phyloP scores from a whole-genome alignment of 1,140 invertebrate species.

The Tetraneura akinire region DNA sequence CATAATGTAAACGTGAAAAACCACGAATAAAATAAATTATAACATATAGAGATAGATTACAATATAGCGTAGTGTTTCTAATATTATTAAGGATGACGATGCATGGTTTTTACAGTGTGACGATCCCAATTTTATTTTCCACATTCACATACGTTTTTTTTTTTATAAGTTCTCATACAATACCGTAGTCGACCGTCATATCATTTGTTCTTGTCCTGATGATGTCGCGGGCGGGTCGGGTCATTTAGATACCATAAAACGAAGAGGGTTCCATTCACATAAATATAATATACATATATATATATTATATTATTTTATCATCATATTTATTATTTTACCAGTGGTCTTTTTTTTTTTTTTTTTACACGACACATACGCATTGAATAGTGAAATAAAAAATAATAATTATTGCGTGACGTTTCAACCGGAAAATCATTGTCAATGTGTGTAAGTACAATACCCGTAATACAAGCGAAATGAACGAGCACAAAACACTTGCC shows the following conservation, averaged over 20 bases:
- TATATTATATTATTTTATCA: no score
- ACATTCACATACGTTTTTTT: not conserved
- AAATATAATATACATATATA: not conserved
- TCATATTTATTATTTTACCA: not conserved
- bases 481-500: no score
- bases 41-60: not conserved
- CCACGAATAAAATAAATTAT: no score
- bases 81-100: slow-evolving; percentile 17
- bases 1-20: not conserved
- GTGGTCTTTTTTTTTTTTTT: no score
- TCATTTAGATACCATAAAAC: not conserved
- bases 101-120: not conserved
- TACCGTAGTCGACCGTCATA: not conserved
- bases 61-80: not conserved
- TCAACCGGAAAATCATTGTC: no score
- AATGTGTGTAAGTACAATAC: no score
- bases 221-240: not conserved
- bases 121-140: not conserved
- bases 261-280: not conserved
- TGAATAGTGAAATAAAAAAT: no score
- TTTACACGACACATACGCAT: no score
- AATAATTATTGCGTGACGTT: no score
- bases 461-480: no score
- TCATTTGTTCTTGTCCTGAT: not conserved
- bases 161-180: not conserved